A percentile compares a stretch with the other conserved stretches of the same genome.
These are phyloP conservation scores for Epinotia ramella DNA, from an alignment of 2,888 invertebrate genomes.

Conservation along the genomic window DNA sequence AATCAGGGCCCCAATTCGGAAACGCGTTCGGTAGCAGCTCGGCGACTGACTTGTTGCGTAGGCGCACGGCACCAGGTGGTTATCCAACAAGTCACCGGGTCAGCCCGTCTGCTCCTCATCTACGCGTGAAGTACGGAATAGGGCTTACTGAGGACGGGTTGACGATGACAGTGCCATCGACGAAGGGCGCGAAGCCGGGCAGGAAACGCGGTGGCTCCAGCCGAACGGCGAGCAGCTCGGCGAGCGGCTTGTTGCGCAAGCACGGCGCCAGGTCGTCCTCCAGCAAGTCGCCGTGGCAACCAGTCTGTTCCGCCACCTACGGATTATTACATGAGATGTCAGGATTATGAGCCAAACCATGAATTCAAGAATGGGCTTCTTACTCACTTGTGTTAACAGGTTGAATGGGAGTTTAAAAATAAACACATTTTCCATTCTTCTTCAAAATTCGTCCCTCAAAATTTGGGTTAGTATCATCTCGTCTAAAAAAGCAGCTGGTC, in stretches of 20 bases:
- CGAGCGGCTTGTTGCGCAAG: conserved; percentile 90
- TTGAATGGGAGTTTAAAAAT: too few relatives aligned
- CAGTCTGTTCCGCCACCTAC: conserved; percentile 92
- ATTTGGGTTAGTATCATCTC: too few relatives aligned
- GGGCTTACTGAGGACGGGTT: conserved; percentile 86
- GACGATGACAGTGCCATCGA: conserved; percentile 94
- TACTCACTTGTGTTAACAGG: too few relatives aligned
- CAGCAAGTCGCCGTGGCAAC: conserved; percentile 92
- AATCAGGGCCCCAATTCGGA: too few relatives aligned
- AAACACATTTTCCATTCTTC: too few relatives aligned
- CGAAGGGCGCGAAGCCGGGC: conserved; percentile 97
- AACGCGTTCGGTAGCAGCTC: too few relatives aligned
- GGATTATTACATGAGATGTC: conserved; percentile 28
- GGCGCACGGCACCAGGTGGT: too few relatives aligned
- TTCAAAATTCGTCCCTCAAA: too few relatives aligned
- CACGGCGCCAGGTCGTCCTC: conserved; percentile 95
- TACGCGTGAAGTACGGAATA: background rate
- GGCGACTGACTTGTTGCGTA: too few relatives aligned
- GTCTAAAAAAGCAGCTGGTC: too few relatives aligned
- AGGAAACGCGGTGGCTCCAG: conserved; percentile 93
- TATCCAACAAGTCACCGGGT: too few relatives aligned
- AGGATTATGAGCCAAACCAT: background rate
- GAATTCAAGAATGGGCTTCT: too few relatives aligned
- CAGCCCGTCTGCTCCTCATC: background rate
- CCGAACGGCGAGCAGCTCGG: conserved; percentile 89